Evolutionary conservation across 2,888 invertebrate genomes (phyloP), one percentile per base, ranked within the genome.

Genomic region (Polydesmus complanatus): DNA sequence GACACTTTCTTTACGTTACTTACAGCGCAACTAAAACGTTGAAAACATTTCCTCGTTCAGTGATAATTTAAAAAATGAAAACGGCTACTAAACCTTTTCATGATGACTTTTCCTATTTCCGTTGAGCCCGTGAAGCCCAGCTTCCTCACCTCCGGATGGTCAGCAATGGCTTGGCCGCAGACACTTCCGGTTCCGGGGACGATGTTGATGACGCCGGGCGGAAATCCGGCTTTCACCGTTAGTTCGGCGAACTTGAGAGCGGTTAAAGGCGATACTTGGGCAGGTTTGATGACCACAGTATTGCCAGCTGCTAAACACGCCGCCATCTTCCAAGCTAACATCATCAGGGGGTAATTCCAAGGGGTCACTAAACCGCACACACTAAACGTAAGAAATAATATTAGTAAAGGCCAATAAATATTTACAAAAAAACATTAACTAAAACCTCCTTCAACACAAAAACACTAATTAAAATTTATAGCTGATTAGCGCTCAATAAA

Each of bases 341-440:
- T 97, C 96, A 97, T 96, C 11, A 97, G 77, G 0, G 96, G 96
- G 73, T 96, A 97, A 74, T 96, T 96, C 96, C 96, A 97, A 0
- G 96, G 95, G 0, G 94, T 94, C 19, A 96, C 83, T 19, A 96
- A 77, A 0, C 86, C 95, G 69, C 91, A 92, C 2, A 96, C 95
- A 0, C 92, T 83, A 68, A 59, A 74, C 66, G 49, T 52, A 49
- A 37, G 14, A 47, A 37, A 14, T n/a, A n/a, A n/a, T n/a, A n/a
- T n/a, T n/a, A n/a, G n/a, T n/a, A n/a, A n/a, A n/a, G n/a, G n/a
- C n/a, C n/a, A n/a, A n/a, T n/a, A n/a, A n/a, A n/a, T n/a, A n/a
- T n/a, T n/a, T n/a, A n/a, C n/a, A n/a, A n/a, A n/a, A n/a, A n/a
- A n/a, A n/a, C n/a, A n/a, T n/a, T n/a, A n/a, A n/a, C n/a, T n/a